Percentiles rank a stretch among this genome's conserved stretches.
Conservation (phyloP, 2,888 invertebrate genomes). For the Torymus auratus region DNA sequence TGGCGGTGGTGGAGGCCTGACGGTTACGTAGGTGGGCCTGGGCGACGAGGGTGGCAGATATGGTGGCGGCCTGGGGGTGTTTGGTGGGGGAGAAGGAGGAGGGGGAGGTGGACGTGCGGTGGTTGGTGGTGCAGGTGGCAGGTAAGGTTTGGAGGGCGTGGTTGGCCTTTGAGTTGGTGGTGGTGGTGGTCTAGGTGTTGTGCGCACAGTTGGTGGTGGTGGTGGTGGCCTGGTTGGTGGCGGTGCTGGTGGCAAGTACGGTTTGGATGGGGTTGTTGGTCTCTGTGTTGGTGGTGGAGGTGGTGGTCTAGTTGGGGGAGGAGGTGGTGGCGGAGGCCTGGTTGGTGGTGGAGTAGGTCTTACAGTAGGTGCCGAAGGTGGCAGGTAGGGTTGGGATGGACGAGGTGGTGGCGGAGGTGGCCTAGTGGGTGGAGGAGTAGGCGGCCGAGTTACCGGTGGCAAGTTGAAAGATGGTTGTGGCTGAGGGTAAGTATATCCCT, state of each 20-base stretch:
- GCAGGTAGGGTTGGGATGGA: constrained; percentile 62
- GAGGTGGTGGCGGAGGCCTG: constrained; percentile 43
- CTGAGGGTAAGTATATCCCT: constrained; percentile 56
- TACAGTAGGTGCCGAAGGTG: constrained; percentile 50
- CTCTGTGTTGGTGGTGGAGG: constrained; percentile 44
- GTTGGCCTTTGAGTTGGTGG: constrained; percentile 37
- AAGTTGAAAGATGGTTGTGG: constrained; percentile 57
- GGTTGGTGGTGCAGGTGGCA: constrained; percentile 22
- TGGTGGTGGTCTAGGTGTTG: constrained; percentile 44
- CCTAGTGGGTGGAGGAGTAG: constrained; percentile 64
- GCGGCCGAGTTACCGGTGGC: too few relatives aligned
- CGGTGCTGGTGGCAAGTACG: constrained; percentile 54
- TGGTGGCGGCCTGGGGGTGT: constrained; percentile 66
- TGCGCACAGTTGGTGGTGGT: too few relatives aligned
- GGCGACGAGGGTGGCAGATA: constrained; percentile 72
- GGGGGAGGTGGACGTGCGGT: constrained; percentile 4
- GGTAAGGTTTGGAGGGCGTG: constrained; percentile 33
- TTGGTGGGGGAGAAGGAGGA: constrained; percentile 58
- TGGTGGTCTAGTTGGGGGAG: constrained; percentile 44
- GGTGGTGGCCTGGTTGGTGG: constrained; percentile 64
- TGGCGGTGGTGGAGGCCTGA: constrained; percentile 76
- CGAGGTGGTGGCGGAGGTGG: constrained; percentile 62
- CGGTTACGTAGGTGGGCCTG: constrained; percentile 65
- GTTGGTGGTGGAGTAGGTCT: constrained; percentile 54
- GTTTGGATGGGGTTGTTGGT: constrained; percentile 22